Evolutionary conservation across 2,797 vertebrate species (phyloP).

Genomic region (Lycodopsis pacificus): DNA sequence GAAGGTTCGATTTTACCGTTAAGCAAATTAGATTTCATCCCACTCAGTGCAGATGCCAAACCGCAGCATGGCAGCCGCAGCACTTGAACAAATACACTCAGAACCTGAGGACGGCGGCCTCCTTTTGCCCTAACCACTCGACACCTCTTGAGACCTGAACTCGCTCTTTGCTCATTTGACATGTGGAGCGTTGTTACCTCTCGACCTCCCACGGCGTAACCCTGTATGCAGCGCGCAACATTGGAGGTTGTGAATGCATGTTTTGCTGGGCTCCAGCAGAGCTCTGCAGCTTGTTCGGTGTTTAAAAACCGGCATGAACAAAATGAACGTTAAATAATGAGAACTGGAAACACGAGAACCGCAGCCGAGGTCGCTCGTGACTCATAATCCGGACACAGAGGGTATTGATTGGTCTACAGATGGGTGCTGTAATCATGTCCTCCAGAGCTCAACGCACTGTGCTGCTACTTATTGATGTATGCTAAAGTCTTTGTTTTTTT

Average conservation of each 20-base stretch:
- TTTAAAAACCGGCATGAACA: not conserved
- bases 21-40: conserved; percentile 67
- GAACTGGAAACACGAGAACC: conserved; percentile 3
- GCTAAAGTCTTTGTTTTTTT: not conserved
- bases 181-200: conserved; percentile 42
- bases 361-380: conserved; percentile 8
- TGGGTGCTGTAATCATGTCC: conserved; percentile 11
- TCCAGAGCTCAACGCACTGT: conserved; percentile 2
- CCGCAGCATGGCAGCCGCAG: conserved; percentile 41
- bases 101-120: conserved; percentile 41
- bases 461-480: not conserved
- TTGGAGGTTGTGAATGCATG: conserved; percentile 14
- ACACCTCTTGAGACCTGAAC: conserved; percentile 61
- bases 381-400: conserved; percentile 22
- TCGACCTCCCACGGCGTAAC: conserved; percentile 40
- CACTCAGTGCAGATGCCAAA: conserved; percentile 51
- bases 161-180: conserved; percentile 51
- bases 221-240: conserved; percentile 15
- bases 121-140: conserved; percentile 48
- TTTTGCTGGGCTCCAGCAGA: not conserved
- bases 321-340: not conserved
- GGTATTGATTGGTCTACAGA: conserved; percentile 41
- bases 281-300: not conserved
- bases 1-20: conserved; percentile 69
- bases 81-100: conserved; percentile 34